A percentile compares a stretch with the other conserved stretches of the same genome.
Conservation (phyloP, 2,797 vertebrate genomes). For the Danio jaintianensis region DNA sequence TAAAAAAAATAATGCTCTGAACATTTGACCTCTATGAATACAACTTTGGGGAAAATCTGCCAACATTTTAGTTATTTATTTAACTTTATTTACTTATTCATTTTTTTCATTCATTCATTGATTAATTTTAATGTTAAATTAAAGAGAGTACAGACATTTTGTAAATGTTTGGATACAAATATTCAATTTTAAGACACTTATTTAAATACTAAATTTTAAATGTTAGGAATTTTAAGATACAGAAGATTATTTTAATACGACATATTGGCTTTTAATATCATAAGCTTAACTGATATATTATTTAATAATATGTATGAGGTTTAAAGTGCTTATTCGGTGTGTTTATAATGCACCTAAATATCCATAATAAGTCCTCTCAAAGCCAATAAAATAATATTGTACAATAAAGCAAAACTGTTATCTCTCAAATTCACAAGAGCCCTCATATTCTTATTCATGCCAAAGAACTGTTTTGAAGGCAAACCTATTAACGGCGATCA, state of each 20-base stretch:
- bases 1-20: not conserved
- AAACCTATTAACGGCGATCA: conserved; percentile 15
- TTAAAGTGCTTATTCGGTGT: not conserved
- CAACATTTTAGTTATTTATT: too few relatives aligned
- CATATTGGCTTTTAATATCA: too few relatives aligned
- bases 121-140: too few relatives aligned
- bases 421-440: not conserved
- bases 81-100: too few relatives aligned
- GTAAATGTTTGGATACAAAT: too few relatives aligned
- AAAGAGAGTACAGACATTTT: too few relatives aligned
- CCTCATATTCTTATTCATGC: not conserved
- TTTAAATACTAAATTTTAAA: too few relatives aligned
- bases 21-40: not conserved
- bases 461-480: not conserved
- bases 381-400: not conserved
- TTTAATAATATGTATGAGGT: not conserved
- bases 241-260: too few relatives aligned
- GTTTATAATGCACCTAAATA: conserved; percentile 6
- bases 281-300: not conserved
- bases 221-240: too few relatives aligned
- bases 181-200: too few relatives aligned
- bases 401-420: not conserved
- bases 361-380: not conserved
- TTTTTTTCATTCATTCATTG: too few relatives aligned
- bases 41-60: not conserved